Evolutionary conservation across 2,797 vertebrate species (phyloP).

Genomic region (Hyperoplus immaculatus): DNA sequence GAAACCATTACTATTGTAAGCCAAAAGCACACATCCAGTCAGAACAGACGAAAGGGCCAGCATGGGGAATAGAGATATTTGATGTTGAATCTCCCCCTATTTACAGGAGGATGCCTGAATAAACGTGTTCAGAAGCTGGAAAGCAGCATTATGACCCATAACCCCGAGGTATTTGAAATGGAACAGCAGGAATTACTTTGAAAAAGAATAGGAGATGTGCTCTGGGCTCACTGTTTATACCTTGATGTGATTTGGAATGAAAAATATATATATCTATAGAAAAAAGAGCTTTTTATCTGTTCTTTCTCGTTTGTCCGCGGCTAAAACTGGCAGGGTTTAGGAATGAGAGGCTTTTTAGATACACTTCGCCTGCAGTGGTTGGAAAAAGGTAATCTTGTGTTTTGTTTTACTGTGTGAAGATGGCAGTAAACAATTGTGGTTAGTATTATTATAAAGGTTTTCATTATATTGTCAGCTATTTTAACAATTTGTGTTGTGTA

Average conservation of each 20-base stretch:
- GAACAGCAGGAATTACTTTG: constrained; percentile 84
- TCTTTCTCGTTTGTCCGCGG: constrained; percentile 67
- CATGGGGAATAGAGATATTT: constrained; percentile 83
- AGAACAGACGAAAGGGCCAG: constrained; percentile 81
- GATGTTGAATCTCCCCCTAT: constrained; percentile 84
- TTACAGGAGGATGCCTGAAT: constrained; percentile 84
- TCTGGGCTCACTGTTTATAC: constrained; percentile 83
- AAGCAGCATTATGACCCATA: constrained; percentile 84
- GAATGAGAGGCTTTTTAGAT: constrained; percentile 55
- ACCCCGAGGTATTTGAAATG: constrained; percentile 84
- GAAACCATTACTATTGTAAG: constrained; percentile 80
- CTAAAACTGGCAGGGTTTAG: constrained; percentile 71
- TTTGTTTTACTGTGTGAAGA: constrained; percentile 55
- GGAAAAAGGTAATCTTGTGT: constrained; percentile 23
- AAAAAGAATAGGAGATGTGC: constrained; percentile 84
- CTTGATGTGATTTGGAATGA: constrained; percentile 85
- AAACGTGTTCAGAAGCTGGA: constrained; percentile 83
- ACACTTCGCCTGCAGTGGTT: constrained; percentile 45
- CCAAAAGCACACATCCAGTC: constrained; percentile 81
- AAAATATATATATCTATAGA: constrained; percentile 48
- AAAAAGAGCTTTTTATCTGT: constrained; percentile 75
- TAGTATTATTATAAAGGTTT: constrained; percentile 42
- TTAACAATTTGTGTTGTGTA: constrained; percentile 43
- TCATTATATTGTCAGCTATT: constrained; percentile 18
- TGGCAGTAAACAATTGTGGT: constrained; percentile 44